These are phyloP conservation scores for Drosophila formosana DNA, from an alignment of 2,888 invertebrate genomes.

Conservation along the genomic window DNA sequence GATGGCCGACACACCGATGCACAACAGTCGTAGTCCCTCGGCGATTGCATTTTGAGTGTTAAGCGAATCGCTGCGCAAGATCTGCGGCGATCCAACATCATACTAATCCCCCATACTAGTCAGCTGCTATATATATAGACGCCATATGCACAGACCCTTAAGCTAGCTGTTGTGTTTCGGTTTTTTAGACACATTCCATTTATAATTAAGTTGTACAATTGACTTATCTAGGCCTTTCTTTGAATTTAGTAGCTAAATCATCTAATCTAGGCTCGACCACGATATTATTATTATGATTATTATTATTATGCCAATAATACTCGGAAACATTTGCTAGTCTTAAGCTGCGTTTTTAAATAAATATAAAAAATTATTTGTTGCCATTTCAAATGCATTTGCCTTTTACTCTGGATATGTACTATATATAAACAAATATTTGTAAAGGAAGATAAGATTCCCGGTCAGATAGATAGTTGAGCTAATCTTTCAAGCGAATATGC, in stretches of 20 bases:
- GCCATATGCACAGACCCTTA: slow-evolving; percentile 22
- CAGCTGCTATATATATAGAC: slow-evolving; percentile 18
- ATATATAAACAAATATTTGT: background rate
- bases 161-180: slow-evolving; percentile 58
- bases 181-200: slow-evolving; percentile 45
- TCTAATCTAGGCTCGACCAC: slow-evolving; percentile 41
- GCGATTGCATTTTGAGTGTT: slow-evolving; percentile 80
- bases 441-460: background rate
- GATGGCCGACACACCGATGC: slow-evolving; percentile 72
- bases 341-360: slow-evolving; percentile 66
- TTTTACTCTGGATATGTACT: slow-evolving; percentile 29
- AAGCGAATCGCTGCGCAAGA: slow-evolving; percentile 72
- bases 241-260: slow-evolving; percentile 64
- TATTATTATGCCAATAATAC: slow-evolving; percentile 54
- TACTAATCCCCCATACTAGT: slow-evolving; percentile 10
- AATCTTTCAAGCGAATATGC: slow-evolving; percentile 1
- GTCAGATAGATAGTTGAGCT: background rate
- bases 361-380: slow-evolving; percentile 70
- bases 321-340: slow-evolving; percentile 65
- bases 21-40: slow-evolving; percentile 82
- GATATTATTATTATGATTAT: slow-evolving; percentile 47
- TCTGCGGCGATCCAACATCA: slow-evolving; percentile 56
- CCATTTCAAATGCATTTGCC: slow-evolving; percentile 52
- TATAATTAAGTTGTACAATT: slow-evolving; percentile 43
- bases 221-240: slow-evolving; percentile 40